Evolutionary conservation across 2,888 invertebrate species (phyloP).

Genomic region (Thera britannica): DNA sequence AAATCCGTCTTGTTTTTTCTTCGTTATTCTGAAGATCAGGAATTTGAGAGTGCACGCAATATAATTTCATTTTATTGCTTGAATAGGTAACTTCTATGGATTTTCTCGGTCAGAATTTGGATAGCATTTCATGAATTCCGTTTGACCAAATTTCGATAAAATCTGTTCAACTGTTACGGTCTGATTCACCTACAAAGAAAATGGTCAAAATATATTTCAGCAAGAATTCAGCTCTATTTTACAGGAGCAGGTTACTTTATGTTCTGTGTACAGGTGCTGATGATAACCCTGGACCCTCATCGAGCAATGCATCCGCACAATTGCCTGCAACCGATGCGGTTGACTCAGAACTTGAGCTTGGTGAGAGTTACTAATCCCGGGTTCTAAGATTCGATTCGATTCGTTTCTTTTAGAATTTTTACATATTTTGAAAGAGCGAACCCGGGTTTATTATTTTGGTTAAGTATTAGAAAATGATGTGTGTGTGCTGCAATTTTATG

Average conservation of each 20-base stretch:
- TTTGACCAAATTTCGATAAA: neutral
- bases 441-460: constrained; percentile 5
- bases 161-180: neutral
- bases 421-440: constrained; percentile 2
- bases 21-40: no score
- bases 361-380: constrained; percentile 57
- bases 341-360: constrained; percentile 70
- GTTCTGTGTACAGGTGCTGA: constrained; percentile 71
- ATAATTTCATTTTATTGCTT: no score
- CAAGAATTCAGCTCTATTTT: neutral
- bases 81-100: no score
- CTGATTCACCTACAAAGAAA: neutral
- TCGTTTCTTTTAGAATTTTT: neutral
- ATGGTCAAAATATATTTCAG: neutral
- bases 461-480: constrained; percentile 8
- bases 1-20: neutral
- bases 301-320: constrained; percentile 57
- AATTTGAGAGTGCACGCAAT: no score
- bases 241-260: constrained; percentile 46
- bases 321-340: constrained; percentile 58
- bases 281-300: constrained; percentile 67
- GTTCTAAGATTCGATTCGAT: constrained; percentile 1
- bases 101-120: no score
- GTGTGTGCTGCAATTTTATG: constrained; percentile 10
- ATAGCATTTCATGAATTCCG: no score